Conservation (phyloP, 2,888 invertebrate genomes). For the Torymus texanus region DNA sequence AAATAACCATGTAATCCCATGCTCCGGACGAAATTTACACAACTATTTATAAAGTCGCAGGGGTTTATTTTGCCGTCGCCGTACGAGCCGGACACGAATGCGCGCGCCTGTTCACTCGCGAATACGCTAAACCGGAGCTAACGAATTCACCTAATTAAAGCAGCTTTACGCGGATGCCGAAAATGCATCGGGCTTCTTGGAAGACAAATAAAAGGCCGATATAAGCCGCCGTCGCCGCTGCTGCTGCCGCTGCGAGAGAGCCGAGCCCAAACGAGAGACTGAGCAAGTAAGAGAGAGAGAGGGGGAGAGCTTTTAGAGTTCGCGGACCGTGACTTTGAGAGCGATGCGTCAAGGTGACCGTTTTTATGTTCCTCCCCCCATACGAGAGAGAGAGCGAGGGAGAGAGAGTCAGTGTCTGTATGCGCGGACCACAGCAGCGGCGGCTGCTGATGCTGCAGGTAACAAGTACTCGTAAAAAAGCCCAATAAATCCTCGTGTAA, state of each 20-base stretch:
- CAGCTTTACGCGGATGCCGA: slow-evolving; percentile 26
- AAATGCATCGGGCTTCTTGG: slow-evolving; percentile 30
- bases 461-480: slow-evolving; percentile 38
- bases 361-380: slow-evolving; percentile 12
- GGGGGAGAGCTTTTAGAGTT: slow-evolving; percentile 27
- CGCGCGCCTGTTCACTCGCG: too few species aligned
- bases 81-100: too few species aligned
- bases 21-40: neutral
- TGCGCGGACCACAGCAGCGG: too few species aligned
- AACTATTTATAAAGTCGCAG: neutral
- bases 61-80: slow-evolving; percentile 17
- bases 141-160: slow-evolving; percentile 47
- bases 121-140: neutral
- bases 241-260: neutral
- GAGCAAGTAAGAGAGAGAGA: too few species aligned
- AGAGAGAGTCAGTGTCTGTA: too few species aligned
- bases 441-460: neutral
- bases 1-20: slow-evolving; percentile 20
- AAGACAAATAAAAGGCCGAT: slow-evolving; percentile 40
- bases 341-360: slow-evolving; percentile 44
- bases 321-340: slow-evolving; percentile 48
- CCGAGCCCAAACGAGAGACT: neutral
- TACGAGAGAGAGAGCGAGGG: too few species aligned
- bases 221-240: neutral
- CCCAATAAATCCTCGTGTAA: slow-evolving; percentile 35